These are phyloP conservation scores for Brevimyrus niger DNA, from an alignment of 2,113 vertebrate genomes.

Conservation along the genomic window DNA sequence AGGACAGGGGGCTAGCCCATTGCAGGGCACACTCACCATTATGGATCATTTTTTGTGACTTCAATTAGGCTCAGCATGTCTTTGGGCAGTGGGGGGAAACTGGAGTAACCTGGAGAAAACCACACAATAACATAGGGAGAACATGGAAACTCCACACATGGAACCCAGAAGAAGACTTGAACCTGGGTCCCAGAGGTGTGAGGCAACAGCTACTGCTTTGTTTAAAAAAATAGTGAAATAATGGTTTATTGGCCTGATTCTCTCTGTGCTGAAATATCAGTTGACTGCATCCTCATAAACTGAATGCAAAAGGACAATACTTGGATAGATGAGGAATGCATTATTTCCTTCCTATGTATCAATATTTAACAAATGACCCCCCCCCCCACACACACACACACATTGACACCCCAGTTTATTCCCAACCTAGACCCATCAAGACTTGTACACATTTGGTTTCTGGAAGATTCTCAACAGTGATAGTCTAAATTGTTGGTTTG, in stretches of 20 bases:
- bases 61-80: no score
- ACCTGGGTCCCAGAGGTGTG: no score
- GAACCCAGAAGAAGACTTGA: no score
- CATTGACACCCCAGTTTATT: background rate
- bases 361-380: background rate
- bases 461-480: background rate
- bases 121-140: no score
- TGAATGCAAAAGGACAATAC: background rate
- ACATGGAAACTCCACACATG: no score
- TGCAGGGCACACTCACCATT: no score
- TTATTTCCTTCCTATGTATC: background rate
- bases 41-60: no score
- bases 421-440: background rate
- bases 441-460: slow-evolving; percentile 4
- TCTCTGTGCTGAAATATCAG: background rate
- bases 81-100: no score
- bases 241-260: background rate
- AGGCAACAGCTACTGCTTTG: background rate
- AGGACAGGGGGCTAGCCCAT: no score
- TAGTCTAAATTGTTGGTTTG: background rate
- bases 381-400: no score
- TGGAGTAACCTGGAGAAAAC: no score
- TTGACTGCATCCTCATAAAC: background rate
- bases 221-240: background rate
- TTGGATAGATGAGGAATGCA: background rate